phyloP scores from a whole-genome alignment of 2,888 invertebrate species.

The Scaptomyza tumidula region DNA sequence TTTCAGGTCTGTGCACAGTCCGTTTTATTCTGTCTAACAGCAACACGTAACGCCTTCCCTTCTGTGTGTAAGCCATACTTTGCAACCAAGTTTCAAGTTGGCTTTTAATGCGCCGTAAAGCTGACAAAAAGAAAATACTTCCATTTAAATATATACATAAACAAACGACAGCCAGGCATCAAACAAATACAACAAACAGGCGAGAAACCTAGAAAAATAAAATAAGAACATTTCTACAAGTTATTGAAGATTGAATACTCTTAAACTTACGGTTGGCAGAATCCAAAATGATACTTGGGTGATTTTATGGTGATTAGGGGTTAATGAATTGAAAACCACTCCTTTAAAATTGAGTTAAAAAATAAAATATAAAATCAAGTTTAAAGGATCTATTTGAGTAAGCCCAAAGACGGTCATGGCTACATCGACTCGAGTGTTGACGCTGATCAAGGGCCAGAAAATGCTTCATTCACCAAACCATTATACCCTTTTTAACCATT shows the following conservation, averaged over 20 bases:
- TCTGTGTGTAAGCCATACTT: constrained; percentile 4
- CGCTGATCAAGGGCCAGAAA: too few species aligned
- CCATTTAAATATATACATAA: constrained; percentile 71
- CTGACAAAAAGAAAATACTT: constrained; percentile 67
- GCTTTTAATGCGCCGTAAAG: constrained; percentile 65
- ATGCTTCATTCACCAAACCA: too few species aligned
- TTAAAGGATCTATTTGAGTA: too few species aligned
- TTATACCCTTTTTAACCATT: too few species aligned
- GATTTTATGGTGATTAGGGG: too few species aligned
- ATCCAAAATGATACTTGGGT: too few species aligned
- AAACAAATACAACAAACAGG: constrained; percentile 24
- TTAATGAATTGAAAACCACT: too few species aligned
- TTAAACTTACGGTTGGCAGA: background rate
- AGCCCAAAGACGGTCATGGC: too few species aligned
- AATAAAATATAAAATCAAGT: too few species aligned
- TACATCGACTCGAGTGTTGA: too few species aligned
- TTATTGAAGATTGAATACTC: constrained; percentile 20
- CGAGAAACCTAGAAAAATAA: constrained; percentile 28
- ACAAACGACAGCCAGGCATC: constrained; percentile 58
- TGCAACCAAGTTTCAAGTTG: constrained; percentile 53
- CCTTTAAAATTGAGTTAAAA: too few species aligned
- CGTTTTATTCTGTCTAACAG: constrained; percentile 38
- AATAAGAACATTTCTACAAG: background rate
- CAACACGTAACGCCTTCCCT: constrained; percentile 24
- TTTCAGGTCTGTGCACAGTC: constrained; percentile 45